Evolutionary conservation across 2,888 invertebrate species (phyloP), one percentile per base, ranked within the genome.

Genomic region (Pseudococcus longispinus): DNA sequence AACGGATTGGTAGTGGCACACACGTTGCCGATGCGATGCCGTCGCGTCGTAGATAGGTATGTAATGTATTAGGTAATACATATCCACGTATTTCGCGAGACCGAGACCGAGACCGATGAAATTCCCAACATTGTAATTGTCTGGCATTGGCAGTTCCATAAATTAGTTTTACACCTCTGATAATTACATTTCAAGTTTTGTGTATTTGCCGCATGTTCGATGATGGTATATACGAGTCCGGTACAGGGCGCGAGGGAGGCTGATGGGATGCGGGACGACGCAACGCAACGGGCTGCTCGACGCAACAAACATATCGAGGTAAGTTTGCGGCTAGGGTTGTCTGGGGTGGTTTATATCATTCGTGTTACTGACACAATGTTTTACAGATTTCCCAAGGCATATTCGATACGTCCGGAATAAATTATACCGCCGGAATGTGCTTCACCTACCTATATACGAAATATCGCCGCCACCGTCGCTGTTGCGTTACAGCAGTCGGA

Each of bases 61-160:
- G 51, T 51, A 51, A 51, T 15, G 51, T 51, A 51, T 51, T 51
- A 51, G 15, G 51, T 51, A 51, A 51, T 46, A 46, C 51, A 51
- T n/a, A 51, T n/a, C 15, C 15, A 51, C 51, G 51, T 51, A 51
- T 51, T 51, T 51, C n/a, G 51, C 51, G 60, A 60, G 20, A 55
- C 65, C 11, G 65, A 65, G 65, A 84, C 65, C 84, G 84, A 65
- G 65, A 84, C 65, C 84, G 84, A 65, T 60, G 65, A 84, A 65
- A 83, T 83, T 83, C 83, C 65, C 84, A 84, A 84, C 84, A 84
- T 65, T 84, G 84, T 84, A 84, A 84, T 84, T 84, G 84, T 84
- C 84, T 84, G 84, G 84, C 84, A 84, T 84, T 84, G 84, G 84
- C 84, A 84, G 84, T 84, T 84, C 84, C 84, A 84, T 84, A 84